A percentile compares a stretch with the other conserved stretches of the same genome.
Evolutionary conservation across 2,797 vertebrate genomes (phyloP).

Genomic region (Malacoctenus gilli): DNA sequence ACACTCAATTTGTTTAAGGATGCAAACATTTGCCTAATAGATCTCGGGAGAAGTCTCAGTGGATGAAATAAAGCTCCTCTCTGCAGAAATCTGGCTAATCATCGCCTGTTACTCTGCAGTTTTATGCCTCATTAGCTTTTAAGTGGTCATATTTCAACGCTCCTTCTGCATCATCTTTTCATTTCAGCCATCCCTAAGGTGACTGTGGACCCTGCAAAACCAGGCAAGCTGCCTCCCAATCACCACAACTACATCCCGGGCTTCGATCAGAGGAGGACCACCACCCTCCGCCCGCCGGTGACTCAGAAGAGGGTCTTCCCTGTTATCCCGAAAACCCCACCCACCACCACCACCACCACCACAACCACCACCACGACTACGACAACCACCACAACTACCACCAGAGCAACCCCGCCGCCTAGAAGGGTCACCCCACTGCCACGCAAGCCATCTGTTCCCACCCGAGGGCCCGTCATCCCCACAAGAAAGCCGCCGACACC

Average conservation of each 20-base stretch:
- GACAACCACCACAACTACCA: constrained; percentile 37
- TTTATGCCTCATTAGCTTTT: constrained; percentile 57
- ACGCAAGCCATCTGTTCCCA: constrained; percentile 67
- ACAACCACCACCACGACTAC: constrained; percentile 6
- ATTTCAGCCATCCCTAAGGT: constrained; percentile 85
- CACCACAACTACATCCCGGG: constrained; percentile 84
- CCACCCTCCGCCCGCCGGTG: constrained; percentile 73
- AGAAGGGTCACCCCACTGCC: constrained; percentile 63
- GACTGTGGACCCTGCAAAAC: constrained; percentile 83
- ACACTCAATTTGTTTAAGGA: constrained; percentile 45
- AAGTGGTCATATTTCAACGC: constrained; percentile 55
- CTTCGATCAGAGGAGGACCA: constrained; percentile 76
- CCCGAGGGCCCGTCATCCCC: constrained; percentile 63
- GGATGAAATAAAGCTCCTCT: constrained; percentile 47
- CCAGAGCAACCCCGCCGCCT: constrained; percentile 57
- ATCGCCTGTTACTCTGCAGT: constrained; percentile 49
- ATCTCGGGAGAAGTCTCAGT: constrained; percentile 44
- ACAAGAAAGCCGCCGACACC: constrained; percentile 64
- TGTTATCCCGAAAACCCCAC: constrained; percentile 53
- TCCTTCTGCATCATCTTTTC: constrained; percentile 62
- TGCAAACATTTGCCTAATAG: constrained; percentile 61
- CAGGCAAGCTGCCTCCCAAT: constrained; percentile 74
- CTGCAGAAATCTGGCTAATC: constrained; percentile 46
- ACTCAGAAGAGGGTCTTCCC: constrained; percentile 64
- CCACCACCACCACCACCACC: constrained; percentile 21